Evolutionary conservation across 2,113 vertebrate species (phyloP), one percentile per base, ranked within the genome.

Genomic region (Dasyornis broadbenti): DNA sequence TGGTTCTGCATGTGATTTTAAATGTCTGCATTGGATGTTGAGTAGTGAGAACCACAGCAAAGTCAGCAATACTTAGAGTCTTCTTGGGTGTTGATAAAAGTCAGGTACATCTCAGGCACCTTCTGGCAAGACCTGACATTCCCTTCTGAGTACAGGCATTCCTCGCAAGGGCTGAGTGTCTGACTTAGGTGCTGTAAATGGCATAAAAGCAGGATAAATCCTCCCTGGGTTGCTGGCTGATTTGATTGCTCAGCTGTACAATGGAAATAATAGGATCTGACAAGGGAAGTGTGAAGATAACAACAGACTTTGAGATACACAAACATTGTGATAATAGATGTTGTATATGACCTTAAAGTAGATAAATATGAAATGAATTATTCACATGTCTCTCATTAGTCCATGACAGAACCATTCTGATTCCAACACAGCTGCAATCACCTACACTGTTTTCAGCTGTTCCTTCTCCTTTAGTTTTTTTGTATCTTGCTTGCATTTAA

Each of bases 361-460:
- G 93, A 92, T 92, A 88, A 96, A 95, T 91, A 91, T 73, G 75
- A 95, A 92, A 93, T 5, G 2, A 95, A 92, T 92, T 95, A 95
- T 90, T 95, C 87, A 88, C 78, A 73, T 92, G 94, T 79, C 84
- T 92, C 94, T 94, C 90, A 82, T 95, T 93, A 86, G 85, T 53
- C 82, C 59, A 66, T 77, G 82, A 63, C 63, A 88, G 59, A 88
- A 57, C 50, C 45, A 50, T 85, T 92, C 47, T 72, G 47, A 88
- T 91, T 95, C 81, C 90, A 96, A 33, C 85, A 92, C 90, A 96
- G 93, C 96, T 96, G 93, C 68, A 90, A n/a, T 61, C 64, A 86
- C 64, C 76, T 80, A 63, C 28, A 61, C 27, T 45, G 78, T 68
- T 94, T 86, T 94, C 63, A 94, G 54, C 64, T 90, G 33, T 54